phyloP scores from a whole-genome alignment of 1,140 invertebrate genomes.

The Diprion similis region DNA sequence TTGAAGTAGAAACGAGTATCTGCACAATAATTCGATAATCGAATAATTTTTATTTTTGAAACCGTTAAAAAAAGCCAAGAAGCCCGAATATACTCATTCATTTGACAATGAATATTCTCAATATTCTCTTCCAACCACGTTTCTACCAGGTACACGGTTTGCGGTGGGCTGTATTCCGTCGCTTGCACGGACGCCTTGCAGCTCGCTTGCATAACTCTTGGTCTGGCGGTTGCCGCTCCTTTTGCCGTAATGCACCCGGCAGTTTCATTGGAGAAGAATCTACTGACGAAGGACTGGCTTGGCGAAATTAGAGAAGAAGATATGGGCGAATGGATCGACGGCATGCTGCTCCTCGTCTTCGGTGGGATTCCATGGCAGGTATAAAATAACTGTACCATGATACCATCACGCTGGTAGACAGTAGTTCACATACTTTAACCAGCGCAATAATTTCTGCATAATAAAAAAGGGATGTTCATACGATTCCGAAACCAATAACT shows the following conservation, averaged over 20 bases:
- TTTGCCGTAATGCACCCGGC: slow-evolving; percentile 70
- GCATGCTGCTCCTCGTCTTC: slow-evolving; percentile 75
- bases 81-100: too few relatives aligned
- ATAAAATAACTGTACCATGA: slow-evolving; percentile 15
- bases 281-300: slow-evolving; percentile 68
- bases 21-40: too few relatives aligned
- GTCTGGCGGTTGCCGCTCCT: slow-evolving; percentile 67
- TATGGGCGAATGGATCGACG: slow-evolving; percentile 73
- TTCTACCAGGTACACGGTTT: slow-evolving; percentile 71
- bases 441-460: neutral
- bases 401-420: slow-evolving; percentile 20
- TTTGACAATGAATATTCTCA: too few relatives aligned
- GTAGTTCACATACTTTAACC: slow-evolving; percentile 15
- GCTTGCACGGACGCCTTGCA: slow-evolving; percentile 85
- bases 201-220: slow-evolving; percentile 79
- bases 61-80: too few relatives aligned
- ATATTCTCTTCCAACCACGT: too few relatives aligned
- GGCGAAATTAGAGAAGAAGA: slow-evolving; percentile 66
- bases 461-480: slow-evolving; percentile 58
- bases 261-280: slow-evolving; percentile 60
- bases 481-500: neutral
- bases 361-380: slow-evolving; percentile 90
- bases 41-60: too few relatives aligned
- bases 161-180: slow-evolving; percentile 81
- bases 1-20: too few relatives aligned